Evolutionary conservation across 2,797 vertebrate genomes (phyloP), one percentile per base, ranked within the genome.

Genomic region (Smutsia gigantea): DNA sequence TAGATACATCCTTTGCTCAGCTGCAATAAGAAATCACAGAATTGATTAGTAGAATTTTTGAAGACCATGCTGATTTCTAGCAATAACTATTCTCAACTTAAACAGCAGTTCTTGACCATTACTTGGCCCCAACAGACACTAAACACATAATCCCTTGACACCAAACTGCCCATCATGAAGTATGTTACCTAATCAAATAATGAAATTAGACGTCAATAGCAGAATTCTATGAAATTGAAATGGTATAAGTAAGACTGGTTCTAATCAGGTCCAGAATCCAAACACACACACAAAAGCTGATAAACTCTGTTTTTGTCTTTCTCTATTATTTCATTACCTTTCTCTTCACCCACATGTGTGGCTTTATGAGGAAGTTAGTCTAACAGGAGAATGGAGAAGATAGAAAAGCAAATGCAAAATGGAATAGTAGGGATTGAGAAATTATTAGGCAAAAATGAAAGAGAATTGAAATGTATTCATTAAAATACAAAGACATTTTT

Each of bases 121-220:
- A 37, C 19, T 23, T 0, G 4, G 19, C 0, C 0, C 10, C n/a
- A 51, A 18, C 11, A 57, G 25, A 85, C 10, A 31, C 21, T 74
- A 88, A 72, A 55, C 4, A 55, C 9, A 5, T 59, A 51, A 71
- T 91, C 10, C 39, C 6, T 74, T 8, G 23, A 55, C 9, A 63
- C 14, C 7, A 68, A 49, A 1, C 3, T 82, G 10, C 17, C 23
- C 31, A 51, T 29, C 2, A 29, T 61, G 9, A 23, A 68, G 7
- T 71, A 49, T 78, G 39, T 72, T 68, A 87, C 57, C 21, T 85
- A 23, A 42, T 88, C 42, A 92, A 85, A 90, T 77, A 12, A 59
- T 53, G 66, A 57, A 71, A 39, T 49, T 86, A 79, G 49, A 66
- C 13, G 75, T 63, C 0, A 13, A 7, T 34, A n/a, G 2, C 13